phyloP scores from a whole-genome alignment of 2,888 invertebrate species.

The Peribatodes rhomboidaria region DNA sequence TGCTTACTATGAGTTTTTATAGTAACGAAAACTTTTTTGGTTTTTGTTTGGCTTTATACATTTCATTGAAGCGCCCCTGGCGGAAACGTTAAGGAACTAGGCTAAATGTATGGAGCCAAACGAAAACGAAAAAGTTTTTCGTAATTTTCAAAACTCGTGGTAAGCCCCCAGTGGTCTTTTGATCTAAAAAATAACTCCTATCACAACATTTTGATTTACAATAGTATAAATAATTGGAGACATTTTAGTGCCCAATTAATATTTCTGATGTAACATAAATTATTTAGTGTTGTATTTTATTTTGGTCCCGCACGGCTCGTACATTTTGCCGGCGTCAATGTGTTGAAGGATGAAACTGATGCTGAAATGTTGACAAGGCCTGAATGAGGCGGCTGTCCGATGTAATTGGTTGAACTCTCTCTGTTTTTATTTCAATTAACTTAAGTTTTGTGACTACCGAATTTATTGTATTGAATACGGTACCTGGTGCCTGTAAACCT shows the following conservation, averaged over 20 bases:
- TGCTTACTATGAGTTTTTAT: too few relatives aligned
- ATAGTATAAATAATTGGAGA: not conserved
- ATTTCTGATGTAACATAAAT: not conserved
- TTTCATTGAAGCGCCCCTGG: too few relatives aligned
- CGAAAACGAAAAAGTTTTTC: too few relatives aligned
- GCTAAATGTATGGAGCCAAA: too few relatives aligned
- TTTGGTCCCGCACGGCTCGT: not conserved
- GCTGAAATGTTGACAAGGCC: slow-evolving; percentile 18
- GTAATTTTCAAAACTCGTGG: too few relatives aligned
- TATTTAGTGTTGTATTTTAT: not conserved
- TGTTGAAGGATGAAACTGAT: slow-evolving; percentile 13
- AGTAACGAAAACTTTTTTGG: too few relatives aligned
- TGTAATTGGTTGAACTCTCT: slow-evolving; percentile 11
- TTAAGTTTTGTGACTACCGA: not conserved
- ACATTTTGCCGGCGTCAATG: slow-evolving; percentile 12
- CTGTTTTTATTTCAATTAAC: slow-evolving; percentile 4
- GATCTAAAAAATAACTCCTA: too few relatives aligned
- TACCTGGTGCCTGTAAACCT: too few relatives aligned
- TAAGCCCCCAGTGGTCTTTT: too few relatives aligned
- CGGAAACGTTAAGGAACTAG: too few relatives aligned
- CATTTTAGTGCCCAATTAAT: not conserved
- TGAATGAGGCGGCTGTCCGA: slow-evolving; percentile 17
- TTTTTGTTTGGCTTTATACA: too few relatives aligned
- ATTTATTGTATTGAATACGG: not conserved
- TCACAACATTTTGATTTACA: too few relatives aligned